Evolutionary conservation across 2,888 invertebrate genomes (phyloP).

Genomic region (Drosophila crucigera): DNA sequence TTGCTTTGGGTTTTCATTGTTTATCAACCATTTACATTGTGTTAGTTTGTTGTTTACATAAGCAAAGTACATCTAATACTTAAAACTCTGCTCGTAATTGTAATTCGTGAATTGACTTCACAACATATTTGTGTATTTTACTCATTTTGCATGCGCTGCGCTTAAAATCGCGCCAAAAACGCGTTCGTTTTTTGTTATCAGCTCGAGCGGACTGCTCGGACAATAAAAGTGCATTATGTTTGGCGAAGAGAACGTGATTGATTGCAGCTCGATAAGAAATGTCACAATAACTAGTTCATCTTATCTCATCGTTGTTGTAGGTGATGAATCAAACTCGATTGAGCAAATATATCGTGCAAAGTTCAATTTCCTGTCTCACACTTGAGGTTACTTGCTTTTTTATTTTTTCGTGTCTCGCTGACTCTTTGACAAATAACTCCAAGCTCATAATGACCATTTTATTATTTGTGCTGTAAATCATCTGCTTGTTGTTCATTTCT

Average conservation of each 20-base stretch:
- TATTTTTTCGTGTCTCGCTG: constrained; percentile 17
- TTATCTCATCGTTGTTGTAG: constrained; percentile 2
- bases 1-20: constrained; percentile 45
- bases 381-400: constrained; percentile 16
- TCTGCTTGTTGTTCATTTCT: constrained; percentile 74
- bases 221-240: constrained; percentile 20
- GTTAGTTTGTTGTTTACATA: constrained; percentile 61
- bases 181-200: constrained; percentile 16
- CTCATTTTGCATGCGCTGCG: neutral
- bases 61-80: constrained; percentile 20
- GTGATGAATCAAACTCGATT: constrained; percentile 1
- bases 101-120: constrained; percentile 39
- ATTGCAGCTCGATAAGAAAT: constrained; percentile 34
- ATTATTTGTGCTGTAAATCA: constrained; percentile 72
- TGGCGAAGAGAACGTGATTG: constrained; percentile 56
- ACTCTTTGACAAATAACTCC: constrained; percentile 67
- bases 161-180: constrained; percentile 27
- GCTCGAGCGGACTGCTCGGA: neutral
- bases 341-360: constrained; percentile 28
- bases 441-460: constrained; percentile 64
- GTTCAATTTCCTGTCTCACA: constrained; percentile 66
- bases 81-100: constrained; percentile 1
- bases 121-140: neutral
- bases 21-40: constrained; percentile 45
- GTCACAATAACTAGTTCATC: constrained; percentile 18